Conservation (phyloP, 2,888 invertebrate species). For the Anthophora plumipes region DNA sequence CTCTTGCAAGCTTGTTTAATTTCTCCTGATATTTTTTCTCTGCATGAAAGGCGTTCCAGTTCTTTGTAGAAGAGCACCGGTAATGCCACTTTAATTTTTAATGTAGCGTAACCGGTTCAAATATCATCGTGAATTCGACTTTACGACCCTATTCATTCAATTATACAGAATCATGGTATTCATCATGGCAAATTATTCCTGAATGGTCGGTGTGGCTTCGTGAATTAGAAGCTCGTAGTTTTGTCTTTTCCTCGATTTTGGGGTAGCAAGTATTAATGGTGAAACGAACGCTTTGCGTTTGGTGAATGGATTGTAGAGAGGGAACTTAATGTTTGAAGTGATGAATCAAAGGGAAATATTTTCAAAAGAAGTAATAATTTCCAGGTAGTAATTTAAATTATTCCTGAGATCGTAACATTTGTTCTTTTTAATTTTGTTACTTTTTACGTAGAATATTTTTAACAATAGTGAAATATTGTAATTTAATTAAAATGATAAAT, state of each 20-base stretch:
- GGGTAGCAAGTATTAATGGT: neutral
- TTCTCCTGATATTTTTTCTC: neutral
- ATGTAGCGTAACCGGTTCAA: neutral
- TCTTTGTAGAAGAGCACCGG: neutral
- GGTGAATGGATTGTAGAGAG: too few relatives aligned
- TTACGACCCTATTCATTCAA: neutral
- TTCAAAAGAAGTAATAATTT: neutral
- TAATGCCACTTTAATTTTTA: conserved; percentile 1
- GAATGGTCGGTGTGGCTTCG: neutral
- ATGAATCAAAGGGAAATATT: neutral
- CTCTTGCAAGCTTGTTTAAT: neutral
- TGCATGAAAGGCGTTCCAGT: neutral
- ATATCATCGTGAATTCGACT: neutral
- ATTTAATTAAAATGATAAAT: too few relatives aligned
- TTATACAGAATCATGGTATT: neutral
- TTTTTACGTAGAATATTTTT: neutral
- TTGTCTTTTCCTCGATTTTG: neutral
- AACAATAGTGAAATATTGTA: too few relatives aligned
- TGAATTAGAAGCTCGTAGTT: neutral
- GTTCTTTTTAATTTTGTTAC: neutral
- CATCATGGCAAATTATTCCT: neutral
- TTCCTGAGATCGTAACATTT: neutral
- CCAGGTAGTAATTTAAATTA: too few relatives aligned
- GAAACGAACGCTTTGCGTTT: neutral
- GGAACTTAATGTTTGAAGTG: neutral